phyloP scores from a whole-genome alignment of 2,888 invertebrate species.

The Cantharis nigra region DNA sequence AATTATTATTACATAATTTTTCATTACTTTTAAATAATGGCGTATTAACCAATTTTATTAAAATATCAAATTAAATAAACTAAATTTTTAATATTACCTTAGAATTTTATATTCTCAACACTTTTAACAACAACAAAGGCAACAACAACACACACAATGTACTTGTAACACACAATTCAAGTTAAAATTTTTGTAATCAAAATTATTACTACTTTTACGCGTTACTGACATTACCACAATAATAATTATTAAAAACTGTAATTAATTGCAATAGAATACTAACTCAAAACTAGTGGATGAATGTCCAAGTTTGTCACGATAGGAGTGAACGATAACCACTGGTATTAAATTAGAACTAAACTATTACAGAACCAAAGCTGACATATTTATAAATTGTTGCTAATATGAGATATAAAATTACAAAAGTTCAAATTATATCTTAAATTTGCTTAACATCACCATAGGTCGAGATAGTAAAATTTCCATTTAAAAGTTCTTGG shows the following conservation, averaged over 20 bases:
- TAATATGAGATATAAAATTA: background rate
- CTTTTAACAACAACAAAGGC: slow-evolving; percentile 1
- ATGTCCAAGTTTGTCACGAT: background rate
- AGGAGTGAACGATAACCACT: background rate
- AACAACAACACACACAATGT: background rate
- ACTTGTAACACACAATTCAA: background rate
- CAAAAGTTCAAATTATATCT: background rate
- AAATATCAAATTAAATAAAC: background rate
- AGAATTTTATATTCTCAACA: background rate
- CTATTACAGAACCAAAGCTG: background rate
- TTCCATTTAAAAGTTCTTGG: background rate
- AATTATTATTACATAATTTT: background rate
- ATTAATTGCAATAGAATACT: background rate
- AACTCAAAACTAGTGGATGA: background rate
- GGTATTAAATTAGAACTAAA: background rate
- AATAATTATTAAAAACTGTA: background rate
- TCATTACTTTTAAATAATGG: background rate
- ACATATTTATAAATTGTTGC: slow-evolving; percentile 1
- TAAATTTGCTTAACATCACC: background rate
- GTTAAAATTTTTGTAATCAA: background rate
- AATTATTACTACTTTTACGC: background rate
- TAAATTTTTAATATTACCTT: background rate
- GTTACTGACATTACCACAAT: slow-evolving; percentile 3
- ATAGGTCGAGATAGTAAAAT: background rate
- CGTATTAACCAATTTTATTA: background rate